Evolutionary conservation across 64 coral and sea anemone species (phyloP).

Genomic region (Platygyra sinensis): DNA sequence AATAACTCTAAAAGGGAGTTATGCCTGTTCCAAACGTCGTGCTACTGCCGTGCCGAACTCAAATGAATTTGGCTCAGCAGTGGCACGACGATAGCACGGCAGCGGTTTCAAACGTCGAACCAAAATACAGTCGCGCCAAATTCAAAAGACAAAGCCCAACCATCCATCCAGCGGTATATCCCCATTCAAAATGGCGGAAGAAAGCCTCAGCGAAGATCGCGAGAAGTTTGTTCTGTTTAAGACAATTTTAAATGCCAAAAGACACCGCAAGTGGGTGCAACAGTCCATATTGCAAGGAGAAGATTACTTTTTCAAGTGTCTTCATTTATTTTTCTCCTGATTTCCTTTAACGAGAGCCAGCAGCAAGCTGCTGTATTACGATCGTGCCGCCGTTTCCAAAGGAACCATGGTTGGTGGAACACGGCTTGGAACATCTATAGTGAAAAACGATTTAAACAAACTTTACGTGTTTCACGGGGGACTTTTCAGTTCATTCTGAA

Average conservation of each 20-base stretch:
- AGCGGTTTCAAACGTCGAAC: no score
- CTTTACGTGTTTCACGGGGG: conserved; percentile 10
- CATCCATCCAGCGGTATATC: conserved; percentile 17
- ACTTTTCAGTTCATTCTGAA: conserved; percentile 20
- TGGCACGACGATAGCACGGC: no score
- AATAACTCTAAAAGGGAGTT: no score
- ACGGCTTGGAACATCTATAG: conserved; percentile 24
- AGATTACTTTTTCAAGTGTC: not conserved
- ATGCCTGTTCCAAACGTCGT: no score
- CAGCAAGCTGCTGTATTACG: not conserved
- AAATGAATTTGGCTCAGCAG: no score
- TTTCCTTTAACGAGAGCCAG: conserved; percentile 37
- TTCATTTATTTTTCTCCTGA: not conserved
- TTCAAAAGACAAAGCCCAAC: no score
- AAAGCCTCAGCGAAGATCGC: not conserved
- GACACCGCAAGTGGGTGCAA: not conserved
- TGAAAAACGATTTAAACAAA: conserved; percentile 16
- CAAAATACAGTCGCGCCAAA: no score
- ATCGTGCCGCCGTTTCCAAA: conserved; percentile 5
- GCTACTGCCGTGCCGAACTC: no score
- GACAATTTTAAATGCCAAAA: no score
- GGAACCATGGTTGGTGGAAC: conserved; percentile 6
- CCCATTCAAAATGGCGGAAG: conserved; percentile 20
- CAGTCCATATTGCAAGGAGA: conserved; percentile 19
- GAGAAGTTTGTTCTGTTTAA: conserved; percentile 8